These are phyloP conservation scores for Drosophila paulistorum DNA, from an alignment of 1,140 invertebrate species.

Conservation along the genomic window DNA sequence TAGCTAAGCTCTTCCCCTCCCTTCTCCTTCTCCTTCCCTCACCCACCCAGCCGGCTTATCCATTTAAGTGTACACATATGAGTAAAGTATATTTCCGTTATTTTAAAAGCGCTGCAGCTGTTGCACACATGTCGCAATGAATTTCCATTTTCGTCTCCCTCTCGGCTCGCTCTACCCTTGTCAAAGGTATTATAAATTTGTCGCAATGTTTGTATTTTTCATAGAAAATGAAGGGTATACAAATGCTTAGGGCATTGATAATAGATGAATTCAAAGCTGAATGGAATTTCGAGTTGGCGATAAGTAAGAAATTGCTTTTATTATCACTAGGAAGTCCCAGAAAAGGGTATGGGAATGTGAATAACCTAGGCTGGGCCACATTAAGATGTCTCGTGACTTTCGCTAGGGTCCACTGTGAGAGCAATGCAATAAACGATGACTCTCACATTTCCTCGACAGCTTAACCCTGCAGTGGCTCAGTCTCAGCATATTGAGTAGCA, in stretches of 20 bases:
- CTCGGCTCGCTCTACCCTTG: background rate
- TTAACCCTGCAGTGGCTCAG: slow-evolving; percentile 12
- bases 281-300: too few species aligned
- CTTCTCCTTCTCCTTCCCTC: background rate
- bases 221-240: too few species aligned
- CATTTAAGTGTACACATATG: background rate
- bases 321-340: slow-evolving; percentile 10
- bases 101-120: slow-evolving; percentile 43
- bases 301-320: too few species aligned
- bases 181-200: too few species aligned
- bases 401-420: background rate
- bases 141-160: slow-evolving; percentile 44
- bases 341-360: background rate
- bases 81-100: slow-evolving; percentile 26
- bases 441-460: slow-evolving; percentile 11
- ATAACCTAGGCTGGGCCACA: background rate
- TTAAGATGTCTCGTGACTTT: background rate
- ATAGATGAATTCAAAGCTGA: too few species aligned
- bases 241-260: too few species aligned
- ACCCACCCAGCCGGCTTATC: slow-evolving; percentile 23
- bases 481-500: slow-evolving; percentile 18
- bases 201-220: too few species aligned
- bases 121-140: slow-evolving; percentile 57
- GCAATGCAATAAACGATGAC: background rate
- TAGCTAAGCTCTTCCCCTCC: too few species aligned